Evolutionary conservation across 1,140 invertebrate species (phyloP), one percentile per base, ranked within the genome.

Genomic region (Calephelis nemesis): DNA sequence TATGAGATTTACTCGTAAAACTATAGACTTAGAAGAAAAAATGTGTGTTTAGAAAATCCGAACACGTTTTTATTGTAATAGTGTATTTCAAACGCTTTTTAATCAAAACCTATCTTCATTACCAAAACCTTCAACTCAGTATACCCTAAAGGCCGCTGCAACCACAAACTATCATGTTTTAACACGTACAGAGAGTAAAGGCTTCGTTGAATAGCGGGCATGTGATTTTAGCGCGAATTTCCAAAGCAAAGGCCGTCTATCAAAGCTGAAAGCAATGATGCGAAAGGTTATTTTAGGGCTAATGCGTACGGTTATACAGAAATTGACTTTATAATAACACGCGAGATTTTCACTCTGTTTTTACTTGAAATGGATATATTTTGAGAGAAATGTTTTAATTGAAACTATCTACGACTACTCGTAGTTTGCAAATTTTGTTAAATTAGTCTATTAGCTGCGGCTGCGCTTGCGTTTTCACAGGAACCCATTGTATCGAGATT

Each of bases 271-370:
- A 60, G 54, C 54, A 60, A 39, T 60, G 54, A 60, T 40, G 54
- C 30, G 54, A 60, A 30, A 60, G 54, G 54, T 60, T 60, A 60
- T 60, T 60, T 60, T 60, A 60, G 54, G 54, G 30, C 54, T 60
- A 60, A 60, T 60, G 54, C 54, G 54, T 40, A 60, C 54, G 54
- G 19, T 60, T 60, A 60, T 7, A 60, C 30, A n/a, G 30, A 60
- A 60, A 60, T 60, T 60, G 58, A 60, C 58, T 60, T 60, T 60
- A 60, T 60, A 60, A 60, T 60, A 60, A 60, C 58, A 60, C 39
- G 19, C 58, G 12, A 60, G 30, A 60, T 40, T 60, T 40, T 40
- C 42, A 45, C 8, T 45, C 42, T 45, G 42, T 45, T 45, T 30
- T 45, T 45, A 45, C 42, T 45, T 45, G 42, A 9, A 45, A 45